phyloP scores from a whole-genome alignment of 2,888 invertebrate species.

The Frankliniella fusca region DNA sequence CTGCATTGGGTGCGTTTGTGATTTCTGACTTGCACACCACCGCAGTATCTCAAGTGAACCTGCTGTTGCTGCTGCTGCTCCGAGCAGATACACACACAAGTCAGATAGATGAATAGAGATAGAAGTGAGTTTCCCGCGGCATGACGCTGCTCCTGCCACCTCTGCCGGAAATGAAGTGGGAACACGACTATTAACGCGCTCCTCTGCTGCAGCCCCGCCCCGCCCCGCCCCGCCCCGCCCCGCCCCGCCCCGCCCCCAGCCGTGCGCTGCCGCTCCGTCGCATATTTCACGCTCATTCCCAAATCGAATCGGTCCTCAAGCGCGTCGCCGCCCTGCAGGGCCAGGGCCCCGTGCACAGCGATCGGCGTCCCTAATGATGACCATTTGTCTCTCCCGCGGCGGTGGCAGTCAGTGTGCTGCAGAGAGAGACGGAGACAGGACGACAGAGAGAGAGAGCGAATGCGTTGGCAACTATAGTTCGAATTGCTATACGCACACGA shows the following conservation, averaged over 20 bases:
- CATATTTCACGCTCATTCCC: constrained; percentile 24
- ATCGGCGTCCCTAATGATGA: not conserved
- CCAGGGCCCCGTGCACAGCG: not conserved
- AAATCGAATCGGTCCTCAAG: constrained; percentile 10
- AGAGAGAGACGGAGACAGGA: not conserved
- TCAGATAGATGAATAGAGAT: not conserved
- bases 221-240: not conserved
- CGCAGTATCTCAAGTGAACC: no score
- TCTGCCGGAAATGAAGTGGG: constrained; percentile 15
- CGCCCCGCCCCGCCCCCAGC: not conserved
- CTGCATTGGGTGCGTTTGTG: no score
- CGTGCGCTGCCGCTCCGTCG: not conserved
- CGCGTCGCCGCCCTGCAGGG: not conserved
- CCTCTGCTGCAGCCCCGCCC: not conserved
- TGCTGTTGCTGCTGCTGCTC: no score
- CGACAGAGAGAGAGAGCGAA: not conserved
- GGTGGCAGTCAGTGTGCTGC: not conserved
- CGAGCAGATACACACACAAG: not conserved
- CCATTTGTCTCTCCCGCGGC: not conserved
- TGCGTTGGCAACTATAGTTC: no score
- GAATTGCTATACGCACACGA: no score
- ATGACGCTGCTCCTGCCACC: not conserved
- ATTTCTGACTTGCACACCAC: no score
- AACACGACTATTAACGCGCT: constrained; percentile 11
- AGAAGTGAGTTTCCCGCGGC: not conserved